These are phyloP conservation scores for Rhinogobius similis DNA, from an alignment of 2,113 vertebrate species.

Conservation along the genomic window DNA sequence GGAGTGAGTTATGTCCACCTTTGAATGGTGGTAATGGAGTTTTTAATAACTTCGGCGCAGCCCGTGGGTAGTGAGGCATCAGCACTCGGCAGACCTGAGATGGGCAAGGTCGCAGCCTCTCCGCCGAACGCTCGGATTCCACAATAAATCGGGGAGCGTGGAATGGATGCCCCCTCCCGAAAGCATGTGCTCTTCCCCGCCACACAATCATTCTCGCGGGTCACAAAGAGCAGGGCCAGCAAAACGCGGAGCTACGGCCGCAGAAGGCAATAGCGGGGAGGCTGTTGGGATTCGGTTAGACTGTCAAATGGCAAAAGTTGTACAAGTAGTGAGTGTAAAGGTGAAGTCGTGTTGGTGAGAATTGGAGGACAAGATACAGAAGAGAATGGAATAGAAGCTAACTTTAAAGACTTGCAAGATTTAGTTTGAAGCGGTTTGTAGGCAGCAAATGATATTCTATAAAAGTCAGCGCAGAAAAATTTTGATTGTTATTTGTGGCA, in stretches of 20 bases:
- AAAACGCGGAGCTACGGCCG: conserved; percentile 24
- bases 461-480: background rate
- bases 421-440: background rate
- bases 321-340: conserved; percentile 20
- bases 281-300: background rate
- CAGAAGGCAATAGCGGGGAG: conserved; percentile 30
- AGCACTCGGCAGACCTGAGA: conserved; percentile 55
- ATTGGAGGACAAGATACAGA: background rate
- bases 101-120: conserved; percentile 70
- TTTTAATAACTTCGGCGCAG: conserved; percentile 74
- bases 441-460: background rate
- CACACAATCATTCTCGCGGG: conserved; percentile 54
- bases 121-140: conserved; percentile 56
- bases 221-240: conserved; percentile 36
- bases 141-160: conserved; percentile 65
- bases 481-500: background rate
- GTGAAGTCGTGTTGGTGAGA: conserved; percentile 3
- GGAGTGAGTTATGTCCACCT: conserved; percentile 71
- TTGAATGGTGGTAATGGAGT: conserved; percentile 74
- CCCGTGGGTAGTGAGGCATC: conserved; percentile 65
- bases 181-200: conserved; percentile 52
- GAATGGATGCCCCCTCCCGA: conserved; percentile 58
- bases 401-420: background rate
- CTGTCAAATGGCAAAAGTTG: conserved; percentile 24
- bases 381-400: too few species aligned